Conservation (phyloP, 2,797 vertebrate species). For the Ceryle rudis region DNA sequence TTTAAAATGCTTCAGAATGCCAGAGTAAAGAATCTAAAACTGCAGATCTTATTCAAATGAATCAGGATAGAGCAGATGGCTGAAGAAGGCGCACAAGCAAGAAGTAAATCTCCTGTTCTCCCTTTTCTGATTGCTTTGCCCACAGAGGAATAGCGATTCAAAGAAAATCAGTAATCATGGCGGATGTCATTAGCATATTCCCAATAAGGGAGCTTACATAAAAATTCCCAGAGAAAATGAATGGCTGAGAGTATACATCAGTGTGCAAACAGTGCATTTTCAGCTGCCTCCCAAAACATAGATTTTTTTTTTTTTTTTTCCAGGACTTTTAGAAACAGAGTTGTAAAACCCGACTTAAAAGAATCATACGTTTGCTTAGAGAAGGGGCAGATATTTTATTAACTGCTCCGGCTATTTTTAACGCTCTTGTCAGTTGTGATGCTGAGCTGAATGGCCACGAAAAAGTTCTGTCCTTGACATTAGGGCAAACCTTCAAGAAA, state of each 20-base stretch:
- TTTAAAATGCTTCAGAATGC: slow-evolving; percentile 75
- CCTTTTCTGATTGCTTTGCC: slow-evolving; percentile 91
- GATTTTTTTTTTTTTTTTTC: background rate
- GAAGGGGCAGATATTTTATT: background rate
- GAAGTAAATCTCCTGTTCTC: slow-evolving; percentile 91
- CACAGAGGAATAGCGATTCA: slow-evolving; percentile 93
- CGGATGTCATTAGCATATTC: slow-evolving; percentile 95
- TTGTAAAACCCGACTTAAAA: slow-evolving; percentile 46
- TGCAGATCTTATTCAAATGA: slow-evolving; percentile 89
- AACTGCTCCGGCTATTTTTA: slow-evolving; percentile 20
- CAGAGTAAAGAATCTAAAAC: slow-evolving; percentile 81
- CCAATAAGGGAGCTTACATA: slow-evolving; percentile 89
- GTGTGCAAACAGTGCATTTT: slow-evolving; percentile 81
- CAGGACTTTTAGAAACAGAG: slow-evolving; percentile 51
- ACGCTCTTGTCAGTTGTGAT: background rate
- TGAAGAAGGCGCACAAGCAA: slow-evolving; percentile 86
- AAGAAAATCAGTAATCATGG: slow-evolving; percentile 96
- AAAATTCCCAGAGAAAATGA: slow-evolving; percentile 90
- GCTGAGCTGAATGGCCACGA: background rate
- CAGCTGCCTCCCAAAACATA: slow-evolving; percentile 65
- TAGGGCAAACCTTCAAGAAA: slow-evolving; percentile 46
- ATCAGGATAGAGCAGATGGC: slow-evolving; percentile 87
- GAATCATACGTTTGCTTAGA: background rate
- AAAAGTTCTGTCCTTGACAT: slow-evolving; percentile 45
- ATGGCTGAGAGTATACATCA: slow-evolving; percentile 80